A percentile compares a stretch with the other conserved stretches of the same genome.
phyloP scores from a whole-genome alignment of 1,140 invertebrate genomes.

The Paralvinella palmiformis region DNA sequence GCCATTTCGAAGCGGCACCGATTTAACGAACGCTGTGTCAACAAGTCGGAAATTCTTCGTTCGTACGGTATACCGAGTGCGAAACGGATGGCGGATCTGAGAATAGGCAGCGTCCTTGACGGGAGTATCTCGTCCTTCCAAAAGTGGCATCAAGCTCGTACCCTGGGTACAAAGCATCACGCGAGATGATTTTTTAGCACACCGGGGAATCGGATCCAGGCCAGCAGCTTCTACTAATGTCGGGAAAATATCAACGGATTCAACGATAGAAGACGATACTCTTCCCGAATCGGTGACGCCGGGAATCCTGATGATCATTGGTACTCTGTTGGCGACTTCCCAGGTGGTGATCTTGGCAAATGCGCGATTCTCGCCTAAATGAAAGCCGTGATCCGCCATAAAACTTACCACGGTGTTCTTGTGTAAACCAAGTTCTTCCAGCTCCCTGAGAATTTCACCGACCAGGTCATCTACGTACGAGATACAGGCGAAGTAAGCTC shows the following conservation, averaged over 20 bases:
- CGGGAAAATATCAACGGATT: constrained; percentile 3
- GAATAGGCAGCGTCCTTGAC: too few relatives aligned
- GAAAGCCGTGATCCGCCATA: constrained; percentile 25
- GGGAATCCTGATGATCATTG: neutral
- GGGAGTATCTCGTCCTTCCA: too few relatives aligned
- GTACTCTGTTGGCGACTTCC: neutral
- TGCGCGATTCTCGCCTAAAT: constrained; percentile 23
- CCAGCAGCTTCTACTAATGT: neutral
- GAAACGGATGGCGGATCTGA: too few relatives aligned
- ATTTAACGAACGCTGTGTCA: too few relatives aligned
- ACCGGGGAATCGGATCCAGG: neutral
- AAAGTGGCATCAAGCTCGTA: too few relatives aligned
- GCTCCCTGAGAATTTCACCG: constrained; percentile 20
- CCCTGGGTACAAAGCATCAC: too few relatives aligned
- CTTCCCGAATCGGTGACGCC: neutral
- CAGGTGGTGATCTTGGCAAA: constrained; percentile 8
- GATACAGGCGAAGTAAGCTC: constrained; percentile 7
- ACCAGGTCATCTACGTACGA: constrained; percentile 22
- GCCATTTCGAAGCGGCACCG: too few relatives aligned
- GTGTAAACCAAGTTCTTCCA: constrained; percentile 20
- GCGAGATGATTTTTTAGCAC: neutral
- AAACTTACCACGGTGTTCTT: constrained; percentile 25
- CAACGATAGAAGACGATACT: neutral
- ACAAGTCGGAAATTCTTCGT: too few relatives aligned
- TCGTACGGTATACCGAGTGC: too few relatives aligned